Base-by-base conservation (phyloP, 1,140 invertebrate species). In the Cylas formicarius region DNA sequence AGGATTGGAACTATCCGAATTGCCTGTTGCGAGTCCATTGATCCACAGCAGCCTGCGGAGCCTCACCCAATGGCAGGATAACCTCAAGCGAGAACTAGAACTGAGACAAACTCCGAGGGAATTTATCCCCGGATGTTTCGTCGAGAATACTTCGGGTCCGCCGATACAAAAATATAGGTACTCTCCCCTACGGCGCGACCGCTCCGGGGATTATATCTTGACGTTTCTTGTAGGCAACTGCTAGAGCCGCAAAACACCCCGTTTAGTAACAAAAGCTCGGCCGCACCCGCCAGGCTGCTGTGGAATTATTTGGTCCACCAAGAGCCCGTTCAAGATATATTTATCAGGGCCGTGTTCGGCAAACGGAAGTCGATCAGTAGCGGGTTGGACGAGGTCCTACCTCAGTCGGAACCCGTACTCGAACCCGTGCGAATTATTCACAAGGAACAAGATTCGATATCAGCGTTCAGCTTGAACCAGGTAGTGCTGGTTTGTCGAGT, bases 381-480 rank as follows among this genome's bases (percentile, higher is more conserved):
- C 26, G 59, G 70, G 36, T 48, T 72, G 36, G 51, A 72, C 22
- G 69, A 73, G 37, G 69, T 52, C 33, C 55, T 65, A 41, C 68
- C 65, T 58, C 60, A 59, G 53, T 54, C 49, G 35, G 65, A 55
- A 38, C 50, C 69, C 46, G 63, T 69, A 40, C 74, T 80, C 31
- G 86, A 88, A 57, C 86, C 90, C 26, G 89, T 97, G 41, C 78
- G 93, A 44, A 92, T 99, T 48, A 94, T 98, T 48, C 96, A 99
- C 65, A 97, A 97, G 71, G 96, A 99, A 65, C 93, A 97, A 72
- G 96, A 99, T 67, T 91, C 90, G 42, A 97, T 99, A 48, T 84
- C 91, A 51, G 88, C 95, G 21, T 99, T 99, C 73, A 95, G 92
- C 61, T 74, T 97, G 28, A 97, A 96, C 73, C 81, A 86, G 70